Conservation (phyloP, 2,113 vertebrate species). For the Narcine bancroftii region DNA sequence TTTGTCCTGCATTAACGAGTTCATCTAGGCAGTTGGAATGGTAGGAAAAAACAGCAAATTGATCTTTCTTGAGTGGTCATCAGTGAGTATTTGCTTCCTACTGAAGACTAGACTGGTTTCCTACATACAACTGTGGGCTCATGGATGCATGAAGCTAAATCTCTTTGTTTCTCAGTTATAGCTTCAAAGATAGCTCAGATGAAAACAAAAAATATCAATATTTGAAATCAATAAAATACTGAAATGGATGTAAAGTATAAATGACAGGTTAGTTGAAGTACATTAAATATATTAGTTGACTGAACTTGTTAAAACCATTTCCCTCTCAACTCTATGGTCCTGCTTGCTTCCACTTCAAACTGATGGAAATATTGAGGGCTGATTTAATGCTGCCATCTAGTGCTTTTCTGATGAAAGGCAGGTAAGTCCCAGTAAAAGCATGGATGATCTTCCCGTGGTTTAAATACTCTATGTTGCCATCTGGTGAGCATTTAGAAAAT, state of each 20-base stretch:
- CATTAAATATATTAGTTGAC: background rate
- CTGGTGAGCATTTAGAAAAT: background rate
- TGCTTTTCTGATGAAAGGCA: background rate
- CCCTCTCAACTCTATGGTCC: background rate
- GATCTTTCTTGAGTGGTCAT: background rate
- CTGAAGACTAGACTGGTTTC: background rate
- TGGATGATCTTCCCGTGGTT: too few relatives aligned
- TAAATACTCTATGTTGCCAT: background rate
- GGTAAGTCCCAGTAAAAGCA: too few relatives aligned
- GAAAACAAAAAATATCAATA: background rate
- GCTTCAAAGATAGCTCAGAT: background rate
- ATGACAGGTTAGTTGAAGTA: background rate
- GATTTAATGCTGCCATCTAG: constrained; percentile 27
- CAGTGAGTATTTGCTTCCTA: background rate
- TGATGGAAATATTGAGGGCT: background rate
- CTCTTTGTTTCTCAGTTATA: background rate
- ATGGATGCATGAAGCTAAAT: background rate
- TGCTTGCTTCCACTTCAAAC: background rate
- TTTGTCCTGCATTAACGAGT: background rate
- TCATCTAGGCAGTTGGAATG: background rate
- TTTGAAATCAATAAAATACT: background rate
- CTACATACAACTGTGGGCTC: background rate
- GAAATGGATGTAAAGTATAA: background rate
- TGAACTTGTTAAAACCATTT: background rate
- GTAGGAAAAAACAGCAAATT: background rate